A percentile compares a stretch with the other conserved stretches of the same genome.
Conservation (phyloP, 2,113 vertebrate genomes). For the Mormyrus iriodes region DNA sequence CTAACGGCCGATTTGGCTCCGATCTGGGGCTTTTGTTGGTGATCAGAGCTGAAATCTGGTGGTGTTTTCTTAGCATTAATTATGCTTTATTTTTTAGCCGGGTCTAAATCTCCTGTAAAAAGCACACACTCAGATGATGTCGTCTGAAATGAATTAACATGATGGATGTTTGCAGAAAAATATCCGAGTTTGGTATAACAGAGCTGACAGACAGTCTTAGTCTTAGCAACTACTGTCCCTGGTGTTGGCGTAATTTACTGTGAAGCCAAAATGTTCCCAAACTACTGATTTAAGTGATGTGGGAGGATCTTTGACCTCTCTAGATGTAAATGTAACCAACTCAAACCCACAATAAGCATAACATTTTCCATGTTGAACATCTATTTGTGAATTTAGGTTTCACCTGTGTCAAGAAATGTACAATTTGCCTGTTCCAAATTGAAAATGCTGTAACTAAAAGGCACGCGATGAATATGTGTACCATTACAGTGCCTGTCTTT, state of each 20-base stretch:
- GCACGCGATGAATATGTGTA: not conserved
- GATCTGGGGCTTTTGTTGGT: not conserved
- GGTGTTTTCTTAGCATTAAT: too few relatives aligned
- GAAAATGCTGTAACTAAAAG: not conserved
- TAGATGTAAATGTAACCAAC: not conserved
- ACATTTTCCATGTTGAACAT: not conserved
- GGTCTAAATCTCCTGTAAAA: not conserved
- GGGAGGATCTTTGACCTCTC: not conserved
- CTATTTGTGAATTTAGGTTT: not conserved
- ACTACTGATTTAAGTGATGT: not conserved
- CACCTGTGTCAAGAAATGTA: not conserved
- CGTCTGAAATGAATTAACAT: not conserved
- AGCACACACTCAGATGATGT: not conserved
- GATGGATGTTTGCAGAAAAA: not conserved
- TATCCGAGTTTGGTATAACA: not conserved
- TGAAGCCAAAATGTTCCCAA: not conserved
- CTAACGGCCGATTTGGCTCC: not conserved
- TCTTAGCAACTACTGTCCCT: too few relatives aligned
- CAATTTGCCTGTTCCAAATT: not conserved
- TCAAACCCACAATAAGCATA: not conserved
- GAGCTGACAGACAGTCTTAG: not conserved
- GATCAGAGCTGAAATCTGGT: not conserved
- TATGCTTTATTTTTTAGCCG: too few relatives aligned
- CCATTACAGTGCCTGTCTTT: not conserved
- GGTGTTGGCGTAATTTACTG: not conserved